A percentile compares a stretch with the other conserved stretches of the same genome.
Evolutionary conservation across 2,888 invertebrate genomes (phyloP).

Genomic region (Bellardia pandia): DNA sequence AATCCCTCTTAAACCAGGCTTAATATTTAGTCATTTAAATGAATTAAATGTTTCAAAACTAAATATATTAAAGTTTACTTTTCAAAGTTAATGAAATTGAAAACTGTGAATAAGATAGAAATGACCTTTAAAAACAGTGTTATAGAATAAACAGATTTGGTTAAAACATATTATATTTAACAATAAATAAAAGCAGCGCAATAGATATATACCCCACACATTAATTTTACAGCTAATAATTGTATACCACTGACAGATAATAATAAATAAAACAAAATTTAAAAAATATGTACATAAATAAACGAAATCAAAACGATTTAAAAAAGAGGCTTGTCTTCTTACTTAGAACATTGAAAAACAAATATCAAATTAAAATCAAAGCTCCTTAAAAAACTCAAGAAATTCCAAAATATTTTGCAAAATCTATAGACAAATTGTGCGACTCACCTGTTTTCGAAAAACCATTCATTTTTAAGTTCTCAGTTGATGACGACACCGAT

Average conservation of each 20-base stretch:
- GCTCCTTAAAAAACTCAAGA: background rate
- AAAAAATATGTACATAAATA: background rate
- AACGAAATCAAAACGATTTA: background rate
- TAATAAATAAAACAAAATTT: slow-evolving; percentile 27
- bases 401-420: background rate
- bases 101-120: too few relatives aligned
- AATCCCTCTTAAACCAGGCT: too few relatives aligned
- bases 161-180: background rate
- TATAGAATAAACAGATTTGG: background rate
- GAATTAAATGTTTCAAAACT: too few relatives aligned
- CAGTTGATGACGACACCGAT: slow-evolving; percentile 83
- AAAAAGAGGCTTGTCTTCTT: background rate
- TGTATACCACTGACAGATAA: slow-evolving; percentile 20
- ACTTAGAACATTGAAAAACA: background rate
- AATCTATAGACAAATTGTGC: background rate
- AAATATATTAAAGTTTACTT: too few relatives aligned
- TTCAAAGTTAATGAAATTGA: too few relatives aligned
- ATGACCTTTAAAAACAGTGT: background rate
- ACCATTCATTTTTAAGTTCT: slow-evolving; percentile 82
- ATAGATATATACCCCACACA: slow-evolving; percentile 42
- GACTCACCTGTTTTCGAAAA: slow-evolving; percentile 81
- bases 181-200: background rate
- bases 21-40: too few relatives aligned
- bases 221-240: slow-evolving; percentile 52
- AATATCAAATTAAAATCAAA: background rate